Base-by-base conservation (phyloP, 2,797 vertebrate species). In the Ctenochaetus hawaiiensis region DNA sequence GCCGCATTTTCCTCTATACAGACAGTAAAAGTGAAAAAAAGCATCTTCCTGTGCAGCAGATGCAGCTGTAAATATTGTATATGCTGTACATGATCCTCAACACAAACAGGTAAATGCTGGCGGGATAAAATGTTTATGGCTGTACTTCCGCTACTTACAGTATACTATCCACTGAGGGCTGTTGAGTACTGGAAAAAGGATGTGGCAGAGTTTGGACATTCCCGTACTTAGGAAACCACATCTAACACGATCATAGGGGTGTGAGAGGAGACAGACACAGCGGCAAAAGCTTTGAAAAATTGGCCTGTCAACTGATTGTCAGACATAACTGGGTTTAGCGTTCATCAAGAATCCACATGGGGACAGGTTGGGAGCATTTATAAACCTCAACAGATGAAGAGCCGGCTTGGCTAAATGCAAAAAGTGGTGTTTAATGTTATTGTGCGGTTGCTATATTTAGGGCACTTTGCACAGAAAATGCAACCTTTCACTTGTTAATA, bases 151-250 rank as follows among this genome's bases (percentile, higher is more conserved):
- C 91, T 91, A 94, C 90, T 95, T 92, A 94, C 79, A 85, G 87
- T 72, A 72, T 65, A 71, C 76, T 63, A 79, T 90, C 80, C 74
- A 80, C 57, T 43, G 67, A 88, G 77, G 57, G 81, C 80, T 52
- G 82, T 62, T 89, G 87, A 91, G 89, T 90, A 88, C 86, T 92
- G 92, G 91, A 90, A 94, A 94, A 88, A 88, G 79, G 84, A 92
- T 87, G 82, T 85, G 85, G 86, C 90, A 71, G 82, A 70, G 75
- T 82, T 88, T 62, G 85, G 86, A 92, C 91, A 90, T 94, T 94
- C 92, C 92, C 92, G 92, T 91, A 94, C 93, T 91, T 80, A 90
- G 83, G 53, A 93, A 93, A 94, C 91, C 92, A 56, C 92, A 85
- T 79, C 81, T 93, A 94, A 94, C 92, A 87, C 12, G 80, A 94